Base-by-base conservation (phyloP, 1,140 invertebrate species). In the Bombus cullumanus region DNA sequence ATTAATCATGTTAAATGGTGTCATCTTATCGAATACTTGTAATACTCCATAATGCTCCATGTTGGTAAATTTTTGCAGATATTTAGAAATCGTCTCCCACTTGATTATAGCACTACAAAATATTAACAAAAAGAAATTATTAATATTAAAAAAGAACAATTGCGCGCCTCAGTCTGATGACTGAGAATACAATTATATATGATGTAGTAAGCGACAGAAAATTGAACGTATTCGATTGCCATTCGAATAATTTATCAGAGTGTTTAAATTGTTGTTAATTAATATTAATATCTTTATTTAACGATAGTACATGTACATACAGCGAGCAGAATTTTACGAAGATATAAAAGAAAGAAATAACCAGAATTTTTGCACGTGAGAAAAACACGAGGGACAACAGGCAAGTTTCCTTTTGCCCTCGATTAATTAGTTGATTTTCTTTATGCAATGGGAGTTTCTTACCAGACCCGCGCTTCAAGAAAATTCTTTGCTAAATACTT, bases 401-500 rank as follows among this genome's bases (percentile, higher is more conserved):
- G 3, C 47, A 22, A 53, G 25, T 4, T 43, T 41, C 34, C 28
- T 31, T 47, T 77, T 22, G 34, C 13, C 47, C 6, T 83, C 43
- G 66, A 83, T 83, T 76, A 83, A 76, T 77, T 77, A 66, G 25
- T 66, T 28, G 34, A 53, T 75, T 83, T 74, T 53, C 37, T 41
- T 77, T 64, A 37, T 77, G 18, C 34, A 76, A 68, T 31, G 15
- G 59, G 9, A 47, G 31, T 31, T 43, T 68, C 39, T 76, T 66
- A 66, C 8, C 12, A 13, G 9, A 9, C 4, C 22, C 3, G 31
- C 81, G 71, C 13, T 64, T 18, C 25, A 31, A 83, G 72, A 25
- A 66, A 76, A 76, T 66, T 77, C 81, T 41, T 69, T n/a, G 43
- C 43, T 83, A 77, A 83, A 77, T 83, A 68, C 43, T 41, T 28